These are phyloP conservation scores for Tenebrosternarchus preto DNA, from an alignment of 2,113 vertebrate genomes.

Conservation along the genomic window DNA sequence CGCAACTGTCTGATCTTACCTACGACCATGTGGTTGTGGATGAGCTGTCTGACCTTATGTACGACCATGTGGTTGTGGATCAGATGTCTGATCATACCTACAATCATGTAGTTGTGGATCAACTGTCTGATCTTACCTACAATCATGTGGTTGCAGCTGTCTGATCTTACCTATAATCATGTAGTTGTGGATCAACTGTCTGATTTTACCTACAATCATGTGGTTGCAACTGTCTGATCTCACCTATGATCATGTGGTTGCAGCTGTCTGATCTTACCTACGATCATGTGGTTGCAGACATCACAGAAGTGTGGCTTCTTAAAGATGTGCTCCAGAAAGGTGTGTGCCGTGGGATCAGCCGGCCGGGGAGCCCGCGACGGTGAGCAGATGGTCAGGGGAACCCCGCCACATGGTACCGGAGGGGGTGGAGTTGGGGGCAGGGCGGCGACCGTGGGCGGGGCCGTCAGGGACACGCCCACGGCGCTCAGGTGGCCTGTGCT, in stretches of 20 bases:
- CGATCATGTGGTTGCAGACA: conserved; percentile 99
- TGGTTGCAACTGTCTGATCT: too few species aligned
- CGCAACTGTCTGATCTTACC: background rate
- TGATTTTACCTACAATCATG: too few species aligned
- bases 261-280: conserved; percentile 81
- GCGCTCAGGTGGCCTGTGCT: conserved; percentile 81
- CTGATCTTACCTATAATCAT: too few species aligned
- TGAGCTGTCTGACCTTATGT: too few species aligned
- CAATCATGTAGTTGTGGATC: too few species aligned
- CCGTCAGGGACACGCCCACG: conserved; percentile 64
- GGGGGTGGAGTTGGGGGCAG: conserved; percentile 63
- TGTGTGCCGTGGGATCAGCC: conserved; percentile 79
- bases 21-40: too few species aligned
- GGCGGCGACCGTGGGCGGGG: conserved; percentile 49
- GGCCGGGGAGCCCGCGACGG: conserved; percentile 79
- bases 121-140: too few species aligned
- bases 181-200: too few species aligned
- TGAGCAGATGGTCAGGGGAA: conserved; percentile 69
- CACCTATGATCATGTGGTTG: too few species aligned
- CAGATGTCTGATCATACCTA: too few species aligned
- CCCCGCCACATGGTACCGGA: conserved; percentile 14
- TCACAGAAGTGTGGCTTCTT: conserved; percentile 99
- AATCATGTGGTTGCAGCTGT: too few species aligned
- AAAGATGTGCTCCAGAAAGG: conserved; percentile 96
- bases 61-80: too few species aligned